A percentile compares a stretch with the other conserved stretches of the same genome.
phyloP scores from a whole-genome alignment of 2,113 vertebrate genomes.

The Pterocles orientalis region DNA sequence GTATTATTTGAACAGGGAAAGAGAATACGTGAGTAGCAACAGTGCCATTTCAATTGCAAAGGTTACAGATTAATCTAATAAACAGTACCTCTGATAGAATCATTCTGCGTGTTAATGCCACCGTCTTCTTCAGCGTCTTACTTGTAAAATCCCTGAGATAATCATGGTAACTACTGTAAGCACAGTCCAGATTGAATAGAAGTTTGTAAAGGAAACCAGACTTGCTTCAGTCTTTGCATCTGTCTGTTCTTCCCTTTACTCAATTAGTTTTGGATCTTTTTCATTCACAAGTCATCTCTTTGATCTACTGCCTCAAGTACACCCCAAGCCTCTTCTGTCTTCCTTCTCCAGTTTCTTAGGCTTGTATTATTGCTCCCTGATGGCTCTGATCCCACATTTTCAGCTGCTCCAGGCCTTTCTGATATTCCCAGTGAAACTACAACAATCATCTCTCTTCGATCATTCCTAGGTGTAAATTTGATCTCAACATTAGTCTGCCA shows the following conservation, averaged over 20 bases:
- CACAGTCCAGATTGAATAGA: not conserved
- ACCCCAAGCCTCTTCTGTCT: not conserved
- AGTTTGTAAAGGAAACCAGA: not conserved
- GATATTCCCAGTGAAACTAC: constrained; percentile 4
- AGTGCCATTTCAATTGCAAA: not conserved
- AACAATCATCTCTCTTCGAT: not conserved
- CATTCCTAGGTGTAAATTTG: not conserved
- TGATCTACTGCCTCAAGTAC: not conserved
- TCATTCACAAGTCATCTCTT: not conserved
- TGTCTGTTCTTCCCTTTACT: not conserved
- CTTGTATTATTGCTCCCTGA: not conserved
- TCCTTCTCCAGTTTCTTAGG: constrained; percentile 31
- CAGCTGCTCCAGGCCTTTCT: not conserved
- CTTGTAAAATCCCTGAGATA: not conserved
- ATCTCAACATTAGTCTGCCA: not conserved
- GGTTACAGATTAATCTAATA: not conserved
- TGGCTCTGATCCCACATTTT: constrained; percentile 4
- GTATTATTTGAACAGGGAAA: not conserved
- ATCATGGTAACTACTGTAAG: not conserved
- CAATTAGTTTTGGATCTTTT: not conserved
- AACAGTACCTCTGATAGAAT: not conserved
- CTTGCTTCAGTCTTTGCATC: not conserved
- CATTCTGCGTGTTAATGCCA: not conserved
- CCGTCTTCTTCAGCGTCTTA: not conserved
- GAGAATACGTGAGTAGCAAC: not conserved